Percentiles rank a stretch among this genome's conserved stretches.
Evolutionary conservation across 2,113 vertebrate genomes (phyloP).

Genomic region (Apeltes quadracus): DNA sequence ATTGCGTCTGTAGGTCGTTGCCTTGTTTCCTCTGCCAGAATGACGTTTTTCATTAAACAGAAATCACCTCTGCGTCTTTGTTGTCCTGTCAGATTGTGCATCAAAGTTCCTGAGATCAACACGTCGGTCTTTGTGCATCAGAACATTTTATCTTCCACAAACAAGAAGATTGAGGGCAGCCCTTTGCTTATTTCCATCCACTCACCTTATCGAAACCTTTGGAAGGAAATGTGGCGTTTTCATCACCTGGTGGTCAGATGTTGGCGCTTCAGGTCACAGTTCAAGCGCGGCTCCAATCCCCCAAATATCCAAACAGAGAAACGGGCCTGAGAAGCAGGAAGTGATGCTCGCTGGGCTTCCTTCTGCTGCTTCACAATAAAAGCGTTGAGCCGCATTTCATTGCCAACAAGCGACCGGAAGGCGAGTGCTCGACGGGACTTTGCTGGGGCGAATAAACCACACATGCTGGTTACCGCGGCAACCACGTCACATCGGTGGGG

Average conservation of each 20-base stretch:
- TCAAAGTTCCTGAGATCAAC: not conserved
- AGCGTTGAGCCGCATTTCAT: not conserved
- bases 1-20: constrained; percentile 22
- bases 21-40: constrained; percentile 23
- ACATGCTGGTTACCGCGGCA: no score
- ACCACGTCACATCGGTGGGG: not conserved
- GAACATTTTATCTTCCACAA: not conserved
- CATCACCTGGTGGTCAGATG: not conserved
- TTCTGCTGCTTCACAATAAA: not conserved
- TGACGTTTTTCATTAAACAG: constrained; percentile 43
- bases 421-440: not conserved
- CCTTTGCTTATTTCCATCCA: no score
- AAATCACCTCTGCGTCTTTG: constrained; percentile 20
- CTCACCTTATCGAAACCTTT: not conserved
- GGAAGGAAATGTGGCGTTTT: not conserved
- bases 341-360: not conserved
- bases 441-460: no score
- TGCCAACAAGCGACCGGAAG: not conserved
- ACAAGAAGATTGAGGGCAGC: no score
- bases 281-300: not conserved
- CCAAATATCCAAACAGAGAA: not conserved
- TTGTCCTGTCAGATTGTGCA: not conserved
- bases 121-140: not conserved
- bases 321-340: not conserved
- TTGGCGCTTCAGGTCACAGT: not conserved